Conservation (phyloP, 2,888 invertebrate species). For the Apamea epomidion region DNA sequence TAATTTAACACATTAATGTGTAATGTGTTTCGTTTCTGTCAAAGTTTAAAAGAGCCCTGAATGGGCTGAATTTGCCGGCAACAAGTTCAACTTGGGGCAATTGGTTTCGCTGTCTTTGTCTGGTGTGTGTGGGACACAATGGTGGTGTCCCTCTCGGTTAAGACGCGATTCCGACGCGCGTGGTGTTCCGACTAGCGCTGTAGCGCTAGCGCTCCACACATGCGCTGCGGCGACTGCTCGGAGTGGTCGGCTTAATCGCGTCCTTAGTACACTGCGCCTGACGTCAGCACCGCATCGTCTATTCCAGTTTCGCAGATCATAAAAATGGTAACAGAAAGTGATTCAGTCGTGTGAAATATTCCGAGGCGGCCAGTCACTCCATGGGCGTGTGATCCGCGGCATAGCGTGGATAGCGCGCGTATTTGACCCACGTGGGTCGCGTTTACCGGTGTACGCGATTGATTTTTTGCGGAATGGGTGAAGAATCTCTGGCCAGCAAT, state of each 20-base stretch:
- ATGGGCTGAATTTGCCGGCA: slow-evolving; percentile 56
- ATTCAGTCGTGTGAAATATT: slow-evolving; percentile 83
- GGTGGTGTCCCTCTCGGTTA: slow-evolving; percentile 66
- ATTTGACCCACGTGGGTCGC: slow-evolving; percentile 80
- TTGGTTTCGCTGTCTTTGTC: slow-evolving; percentile 68
- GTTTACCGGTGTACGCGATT: slow-evolving; percentile 82
- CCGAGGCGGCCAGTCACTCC: slow-evolving; percentile 71
- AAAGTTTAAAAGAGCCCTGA: slow-evolving; percentile 44
- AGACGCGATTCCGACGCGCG: slow-evolving; percentile 32
- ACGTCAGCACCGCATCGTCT: slow-evolving; percentile 76
- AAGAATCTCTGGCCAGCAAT: slow-evolving; percentile 83
- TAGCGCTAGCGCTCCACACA: slow-evolving; percentile 71
- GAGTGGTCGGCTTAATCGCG: slow-evolving; percentile 74
- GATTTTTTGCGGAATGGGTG: slow-evolving; percentile 89
- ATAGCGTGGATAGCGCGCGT: slow-evolving; percentile 65
- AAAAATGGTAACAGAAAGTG: slow-evolving; percentile 86
- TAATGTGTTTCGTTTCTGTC: slow-evolving; percentile 16
- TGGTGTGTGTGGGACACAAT: slow-evolving; percentile 30
- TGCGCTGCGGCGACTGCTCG: slow-evolving; percentile 79
- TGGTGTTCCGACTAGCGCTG: slow-evolving; percentile 37
- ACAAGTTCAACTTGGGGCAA: slow-evolving; percentile 59
- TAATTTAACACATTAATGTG: slow-evolving; percentile 8
- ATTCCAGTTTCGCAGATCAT: slow-evolving; percentile 82
- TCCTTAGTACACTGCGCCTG: slow-evolving; percentile 69
- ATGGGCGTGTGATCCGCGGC: slow-evolving; percentile 57